Base-by-base conservation (phyloP, 2,888 invertebrate species). In the Macaria notata region DNA sequence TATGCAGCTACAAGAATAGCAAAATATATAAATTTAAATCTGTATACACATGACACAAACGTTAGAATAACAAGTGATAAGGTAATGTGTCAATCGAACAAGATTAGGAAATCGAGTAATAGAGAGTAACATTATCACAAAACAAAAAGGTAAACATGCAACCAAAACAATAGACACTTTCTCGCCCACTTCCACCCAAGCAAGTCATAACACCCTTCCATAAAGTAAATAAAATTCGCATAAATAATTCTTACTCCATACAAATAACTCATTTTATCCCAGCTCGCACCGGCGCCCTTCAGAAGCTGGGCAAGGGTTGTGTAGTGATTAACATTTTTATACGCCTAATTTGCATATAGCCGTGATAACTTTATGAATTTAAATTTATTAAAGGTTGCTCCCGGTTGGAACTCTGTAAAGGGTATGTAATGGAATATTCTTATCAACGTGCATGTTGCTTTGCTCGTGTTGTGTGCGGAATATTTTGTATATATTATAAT, bases 261-360 rank as follows among this genome's bases (percentile, higher is more conserved):
- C 45, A 55, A 54, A 59, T 60, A 64, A 61, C 53, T 62, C 51
- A 64, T 54, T 56, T 50, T 57, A 56, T 56, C 61, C 50, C 56
- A 53, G 49, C 50, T 61, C 63, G 57, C 66, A 56, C 59, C 56
- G 52, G 61, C 64, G 48, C 55, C 61, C 59, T 62, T 63, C 61
- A 56, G 61, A 54, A 59, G 61, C 52, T 52, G 58, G 62, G 63
- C 63, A 71, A 76, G 74, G 74, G 72, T 64, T 64, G 65, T 64
- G 65, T 60, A 61, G 68, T 78, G 75, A 81, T 82, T 81, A 82
- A 76, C 81, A 81, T 81, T 81, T 82, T 81, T 81, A 81, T 80
- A 75, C 68, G 67, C 54, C 64, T 64, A 64, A 81, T 82, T 82
- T 81, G 79, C 82, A 82, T 82, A 80, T 65, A 68, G 68, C 73